Percentiles rank a stretch among this genome's conserved stretches.
These are phyloP conservation scores for Leptopilina myrica DNA, from an alignment of 2,888 invertebrate species.

Conservation along the genomic window DNA sequence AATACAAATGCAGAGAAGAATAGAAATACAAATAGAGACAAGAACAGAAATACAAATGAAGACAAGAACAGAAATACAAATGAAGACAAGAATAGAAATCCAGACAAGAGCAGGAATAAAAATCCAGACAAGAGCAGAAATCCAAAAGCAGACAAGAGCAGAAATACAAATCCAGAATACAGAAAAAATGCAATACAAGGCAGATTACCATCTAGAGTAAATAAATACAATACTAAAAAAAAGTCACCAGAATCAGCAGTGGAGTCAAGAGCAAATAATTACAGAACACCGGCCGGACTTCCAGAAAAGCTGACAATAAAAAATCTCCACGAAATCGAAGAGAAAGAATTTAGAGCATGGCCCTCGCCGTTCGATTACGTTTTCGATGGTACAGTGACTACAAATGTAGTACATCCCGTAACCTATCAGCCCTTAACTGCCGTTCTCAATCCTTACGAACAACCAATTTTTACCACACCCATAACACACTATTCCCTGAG, in stretches of 20 bases:
- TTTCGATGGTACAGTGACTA: conserved; percentile 63
- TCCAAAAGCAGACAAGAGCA: too few species aligned
- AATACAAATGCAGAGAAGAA: too few species aligned
- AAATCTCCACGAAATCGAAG: conserved; percentile 64
- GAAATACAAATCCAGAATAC: too few species aligned
- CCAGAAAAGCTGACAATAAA: conserved; percentile 54
- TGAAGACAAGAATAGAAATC: too few species aligned
- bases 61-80: too few species aligned
- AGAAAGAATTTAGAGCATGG: conserved; percentile 62
- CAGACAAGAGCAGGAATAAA: too few species aligned
- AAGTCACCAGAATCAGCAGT: not conserved
- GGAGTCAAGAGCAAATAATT: conserved; percentile 12
- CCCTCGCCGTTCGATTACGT: conserved; percentile 69
- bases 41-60: too few species aligned
- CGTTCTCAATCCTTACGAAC: not conserved
- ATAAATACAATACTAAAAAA: not conserved
- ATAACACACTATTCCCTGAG: not conserved
- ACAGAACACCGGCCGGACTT: conserved; percentile 50
- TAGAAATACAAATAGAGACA: too few species aligned
- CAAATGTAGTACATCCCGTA: conserved; percentile 45
- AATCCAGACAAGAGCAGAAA: too few species aligned
- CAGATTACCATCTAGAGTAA: not conserved
- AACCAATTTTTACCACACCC: not conserved
- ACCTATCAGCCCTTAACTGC: not conserved
- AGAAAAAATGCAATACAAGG: too few species aligned